Base-by-base conservation (phyloP, 2,888 invertebrate genomes). In the Apotomis capreana region DNA sequence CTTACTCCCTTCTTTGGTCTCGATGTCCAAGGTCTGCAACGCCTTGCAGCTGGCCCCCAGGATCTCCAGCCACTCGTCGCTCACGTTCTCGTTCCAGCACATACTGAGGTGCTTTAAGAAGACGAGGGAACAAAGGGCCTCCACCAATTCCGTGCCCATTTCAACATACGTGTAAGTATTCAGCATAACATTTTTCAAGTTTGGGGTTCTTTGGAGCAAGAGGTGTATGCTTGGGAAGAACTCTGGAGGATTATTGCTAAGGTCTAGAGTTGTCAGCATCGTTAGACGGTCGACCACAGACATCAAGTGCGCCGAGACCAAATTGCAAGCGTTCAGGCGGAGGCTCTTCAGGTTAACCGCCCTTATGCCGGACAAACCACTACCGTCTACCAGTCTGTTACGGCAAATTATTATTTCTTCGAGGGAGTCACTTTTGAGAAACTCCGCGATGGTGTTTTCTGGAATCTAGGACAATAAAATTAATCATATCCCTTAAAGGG, bases 31-130 rank as follows among this genome's bases (percentile, higher is more conserved):
- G 4, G 55, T 55, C 8, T 54, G 44, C 44, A 64, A 26, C 13
- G n/a, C 3, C 26, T 15, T 40, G 55, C 55, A 44, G 1, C 64
- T 55, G n/a, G 10, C 40, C 6, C 54, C 64, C 55, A 64, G 15
- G 26, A 55, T 55, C 55, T 26, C 40, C 55, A 64, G n/a, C 44
- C 15, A 64, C 26, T 44, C 55, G 55, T 64, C 64, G 44, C 12
- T 4, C 44, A 64, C 44, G n/a, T 64, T 64, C 12, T 64, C 40
- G 26, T 64, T 64, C 64, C 64, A 64, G 13, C 64, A 64, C 55
- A 64, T 15, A 9, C 55, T 64, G 26, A 64, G 64, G 37, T 64
- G 55, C 44, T 55, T 64, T 26, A 64, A 12, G 0, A 54, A 12
- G n/a, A 15, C 12, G 26, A 64, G 64, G 10, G 44, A 15, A 12